Percentiles rank a stretch among this genome's conserved stretches.
phyloP scores from a whole-genome alignment of 2,888 invertebrate species.

The Drosophila peninsularis region DNA sequence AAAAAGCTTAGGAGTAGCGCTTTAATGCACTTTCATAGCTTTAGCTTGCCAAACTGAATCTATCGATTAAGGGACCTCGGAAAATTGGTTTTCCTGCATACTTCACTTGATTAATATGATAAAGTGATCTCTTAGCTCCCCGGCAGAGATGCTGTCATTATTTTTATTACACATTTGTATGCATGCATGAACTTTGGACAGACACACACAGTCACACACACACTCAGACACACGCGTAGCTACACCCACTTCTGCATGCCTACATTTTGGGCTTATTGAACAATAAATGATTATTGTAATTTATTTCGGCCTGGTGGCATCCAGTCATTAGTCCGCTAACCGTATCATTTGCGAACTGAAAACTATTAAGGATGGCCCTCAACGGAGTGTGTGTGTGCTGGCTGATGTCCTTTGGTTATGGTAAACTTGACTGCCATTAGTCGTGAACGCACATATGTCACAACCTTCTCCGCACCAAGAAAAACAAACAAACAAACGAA shows the following conservation, averaged over 20 bases:
- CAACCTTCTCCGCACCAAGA: constrained; percentile 36
- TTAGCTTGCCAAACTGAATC: not conserved
- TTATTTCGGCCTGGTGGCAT: constrained; percentile 42
- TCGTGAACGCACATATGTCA: constrained; percentile 64
- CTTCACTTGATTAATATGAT: constrained; percentile 5
- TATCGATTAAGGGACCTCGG: not conserved
- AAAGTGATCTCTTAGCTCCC: constrained; percentile 10
- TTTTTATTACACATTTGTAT: constrained; percentile 12
- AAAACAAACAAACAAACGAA: constrained; percentile 42
- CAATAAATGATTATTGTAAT: constrained; percentile 54
- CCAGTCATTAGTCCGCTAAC: constrained; percentile 49
- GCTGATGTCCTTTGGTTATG: constrained; percentile 36
- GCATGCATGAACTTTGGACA: not conserved
- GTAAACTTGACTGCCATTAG: constrained; percentile 59
- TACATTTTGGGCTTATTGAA: constrained; percentile 40
- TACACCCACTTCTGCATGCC: constrained; percentile 8
- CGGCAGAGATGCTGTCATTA: not conserved
- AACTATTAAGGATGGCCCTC: constrained; percentile 60
- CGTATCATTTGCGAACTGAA: constrained; percentile 53
- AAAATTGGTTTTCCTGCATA: not conserved
- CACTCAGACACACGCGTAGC: not conserved
- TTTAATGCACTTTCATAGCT: not conserved
- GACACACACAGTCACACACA: not conserved
- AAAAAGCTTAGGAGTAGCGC: no score
- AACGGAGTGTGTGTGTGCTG: constrained; percentile 5